Conservation (phyloP, 2,113 vertebrate genomes). For the Passerina amoena region DNA sequence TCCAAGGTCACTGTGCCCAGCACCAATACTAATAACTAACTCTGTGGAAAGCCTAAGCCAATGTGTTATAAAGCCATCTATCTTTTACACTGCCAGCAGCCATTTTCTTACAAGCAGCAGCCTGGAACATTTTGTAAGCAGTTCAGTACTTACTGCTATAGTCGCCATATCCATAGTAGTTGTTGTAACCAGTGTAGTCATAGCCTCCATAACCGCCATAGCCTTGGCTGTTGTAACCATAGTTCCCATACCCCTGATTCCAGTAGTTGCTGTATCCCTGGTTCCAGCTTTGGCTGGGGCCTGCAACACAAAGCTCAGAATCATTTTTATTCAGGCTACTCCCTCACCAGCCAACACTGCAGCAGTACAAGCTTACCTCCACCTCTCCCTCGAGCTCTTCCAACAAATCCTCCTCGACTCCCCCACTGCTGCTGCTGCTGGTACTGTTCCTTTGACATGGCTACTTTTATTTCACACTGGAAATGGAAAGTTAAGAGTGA, state of each 20-base stretch:
- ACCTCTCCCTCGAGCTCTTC: conserved; percentile 89
- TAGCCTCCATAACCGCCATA: conserved; percentile 96
- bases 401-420: conserved; percentile 87
- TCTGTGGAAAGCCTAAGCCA: too few relatives aligned
- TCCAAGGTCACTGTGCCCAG: too few relatives aligned
- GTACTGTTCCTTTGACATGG: conserved; percentile 98
- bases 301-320: conserved; percentile 75
- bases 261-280: conserved; percentile 97
- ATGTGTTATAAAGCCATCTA: not conserved
- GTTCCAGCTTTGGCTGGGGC: conserved; percentile 95
- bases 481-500: not conserved
- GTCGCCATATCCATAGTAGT: conserved; percentile 98
- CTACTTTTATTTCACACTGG: conserved; percentile 98
- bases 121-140: conserved; percentile 29
- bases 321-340: not conserved
- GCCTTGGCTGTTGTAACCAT: conserved; percentile 96
- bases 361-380: conserved; percentile 73
- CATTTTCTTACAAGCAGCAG: conserved; percentile 38
- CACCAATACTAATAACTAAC: too few relatives aligned
- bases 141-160: conserved; percentile 91
- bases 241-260: conserved; percentile 97
- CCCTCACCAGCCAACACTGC: not conserved
- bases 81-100: not conserved
- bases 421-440: conserved; percentile 98
- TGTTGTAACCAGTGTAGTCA: conserved; percentile 98